Base-by-base conservation (phyloP, 2,797 vertebrate species). In the Lates japonicus region DNA sequence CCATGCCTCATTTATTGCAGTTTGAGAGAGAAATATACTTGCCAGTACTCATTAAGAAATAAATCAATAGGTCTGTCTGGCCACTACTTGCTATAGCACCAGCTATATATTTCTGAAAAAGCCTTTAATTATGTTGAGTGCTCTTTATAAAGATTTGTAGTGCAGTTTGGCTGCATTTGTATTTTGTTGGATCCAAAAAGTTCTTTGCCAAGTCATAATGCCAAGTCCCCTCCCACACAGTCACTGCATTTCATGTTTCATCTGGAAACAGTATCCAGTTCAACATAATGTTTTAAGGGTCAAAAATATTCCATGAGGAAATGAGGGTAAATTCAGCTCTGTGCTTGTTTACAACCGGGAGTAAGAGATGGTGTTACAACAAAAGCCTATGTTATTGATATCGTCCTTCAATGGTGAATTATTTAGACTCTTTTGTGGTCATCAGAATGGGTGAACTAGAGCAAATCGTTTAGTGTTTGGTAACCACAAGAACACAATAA, bases 91-190 rank as follows among this genome's bases (percentile, higher is more conserved):
- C 51, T 57, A 22, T n/a, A 46, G 48, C 17, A 1, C n/a, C 62
- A 44, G 51, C 37, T 70, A 54, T 64, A 67, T 62, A 78, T 75
- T 81, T 63, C 55, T 71, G 51, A 69, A 57, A 70, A 60, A 46
- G 31, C 19, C 58, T 76, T 82, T 78, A 78, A 89, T 89, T 82
- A 84, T 13, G 29, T 29, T 39, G 54, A 90, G 76, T 70, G 84
- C 44, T 76, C 58, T 80, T 69, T 60, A 73, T 80, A 62, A 74
- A 70, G 70, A 84, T 78, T 67, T 81, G 73, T 61, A 49, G 63
- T 1, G 14, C 29, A 66, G 68, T 70, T 48, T 77, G 66, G 71
- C 84, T 57, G 37, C 25, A 16, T 73, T 76, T 60, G 20, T 35
- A 22, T 74, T 78, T 71, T 41, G 4, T 35, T 70, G 46, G 14